Percentiles rank a stretch among this genome's conserved stretches.
phyloP scores from a whole-genome alignment of 2,113 vertebrate genomes.

The Hirundichthys speculiger region DNA sequence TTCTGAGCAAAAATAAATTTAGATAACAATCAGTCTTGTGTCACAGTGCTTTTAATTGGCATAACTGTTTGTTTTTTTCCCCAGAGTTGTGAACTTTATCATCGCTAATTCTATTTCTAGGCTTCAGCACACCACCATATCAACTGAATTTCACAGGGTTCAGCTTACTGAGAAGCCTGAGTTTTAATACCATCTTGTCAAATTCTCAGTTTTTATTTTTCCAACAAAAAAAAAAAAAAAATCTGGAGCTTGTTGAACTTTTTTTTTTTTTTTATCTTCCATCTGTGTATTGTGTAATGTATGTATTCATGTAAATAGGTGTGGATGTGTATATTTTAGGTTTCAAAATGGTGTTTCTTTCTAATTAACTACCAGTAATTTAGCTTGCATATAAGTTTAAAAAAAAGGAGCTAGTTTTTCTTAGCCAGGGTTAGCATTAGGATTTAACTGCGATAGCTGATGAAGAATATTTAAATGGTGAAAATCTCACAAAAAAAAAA shows the following conservation, averaged over 20 bases:
- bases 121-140: not conserved
- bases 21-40: not conserved
- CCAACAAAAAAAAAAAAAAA: too few species aligned
- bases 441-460: too few species aligned
- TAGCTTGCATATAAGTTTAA: not conserved
- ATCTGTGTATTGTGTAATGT: not conserved
- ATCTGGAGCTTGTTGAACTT: not conserved
- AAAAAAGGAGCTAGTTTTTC: not conserved
- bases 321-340: not conserved
- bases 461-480: not conserved
- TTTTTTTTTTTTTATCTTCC: not conserved
- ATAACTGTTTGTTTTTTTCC: not conserved
- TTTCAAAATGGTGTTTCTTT: not conserved
- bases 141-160: not conserved
- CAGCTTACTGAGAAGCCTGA: not conserved
- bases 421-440: too few species aligned
- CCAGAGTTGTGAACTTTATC: not conserved
- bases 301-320: too few species aligned
- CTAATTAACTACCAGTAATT: not conserved
- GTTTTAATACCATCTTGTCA: conserved; percentile 4
- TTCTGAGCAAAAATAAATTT: not conserved
- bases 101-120: not conserved
- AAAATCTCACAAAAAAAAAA: not conserved
- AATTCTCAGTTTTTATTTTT: not conserved
- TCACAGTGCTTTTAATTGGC: not conserved